Conservation (phyloP, 2,797 vertebrate species). For the Euphonia xanthogaster region DNA sequence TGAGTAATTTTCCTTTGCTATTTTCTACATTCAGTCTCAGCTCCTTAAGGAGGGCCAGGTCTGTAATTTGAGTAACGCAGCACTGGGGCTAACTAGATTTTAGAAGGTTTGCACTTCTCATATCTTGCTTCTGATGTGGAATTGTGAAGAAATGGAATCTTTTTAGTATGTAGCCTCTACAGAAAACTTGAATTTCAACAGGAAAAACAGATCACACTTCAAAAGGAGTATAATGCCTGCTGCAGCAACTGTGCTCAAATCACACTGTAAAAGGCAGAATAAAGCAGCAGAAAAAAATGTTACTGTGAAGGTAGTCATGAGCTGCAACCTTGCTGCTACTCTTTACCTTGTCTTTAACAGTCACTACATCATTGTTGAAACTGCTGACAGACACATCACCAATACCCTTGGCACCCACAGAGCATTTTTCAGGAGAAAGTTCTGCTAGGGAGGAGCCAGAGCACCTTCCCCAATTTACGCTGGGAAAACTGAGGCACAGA, state of each 20-base stretch:
- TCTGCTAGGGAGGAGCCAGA: neutral
- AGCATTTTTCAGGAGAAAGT: neutral
- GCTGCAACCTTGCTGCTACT: neutral
- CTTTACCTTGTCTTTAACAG: neutral
- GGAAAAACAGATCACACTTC: conserved; percentile 58
- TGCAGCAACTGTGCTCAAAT: neutral
- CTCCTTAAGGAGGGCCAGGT: conserved; percentile 46
- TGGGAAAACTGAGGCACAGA: neutral
- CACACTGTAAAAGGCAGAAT: conserved; percentile 9
- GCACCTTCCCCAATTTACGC: accelerated
- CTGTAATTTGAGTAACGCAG: conserved; percentile 50
- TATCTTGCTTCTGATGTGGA: conserved; percentile 49
- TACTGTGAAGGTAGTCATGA: neutral
- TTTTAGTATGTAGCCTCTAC: conserved; percentile 40
- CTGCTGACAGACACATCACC: neutral
- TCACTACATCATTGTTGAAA: neutral
- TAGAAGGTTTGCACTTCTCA: conserved; percentile 56
- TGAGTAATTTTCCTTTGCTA: conserved; percentile 54
- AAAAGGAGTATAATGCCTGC: conserved; percentile 46
- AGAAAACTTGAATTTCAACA: conserved; percentile 53
- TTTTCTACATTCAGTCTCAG: conserved; percentile 52
- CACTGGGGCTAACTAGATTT: conserved; percentile 60
- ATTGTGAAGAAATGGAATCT: conserved; percentile 64
- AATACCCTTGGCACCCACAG: accelerated
- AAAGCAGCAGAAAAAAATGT: neutral